Evolutionary conservation across 2,113 vertebrate genomes (phyloP).

Genomic region (Rhinoderma darwinii): DNA sequence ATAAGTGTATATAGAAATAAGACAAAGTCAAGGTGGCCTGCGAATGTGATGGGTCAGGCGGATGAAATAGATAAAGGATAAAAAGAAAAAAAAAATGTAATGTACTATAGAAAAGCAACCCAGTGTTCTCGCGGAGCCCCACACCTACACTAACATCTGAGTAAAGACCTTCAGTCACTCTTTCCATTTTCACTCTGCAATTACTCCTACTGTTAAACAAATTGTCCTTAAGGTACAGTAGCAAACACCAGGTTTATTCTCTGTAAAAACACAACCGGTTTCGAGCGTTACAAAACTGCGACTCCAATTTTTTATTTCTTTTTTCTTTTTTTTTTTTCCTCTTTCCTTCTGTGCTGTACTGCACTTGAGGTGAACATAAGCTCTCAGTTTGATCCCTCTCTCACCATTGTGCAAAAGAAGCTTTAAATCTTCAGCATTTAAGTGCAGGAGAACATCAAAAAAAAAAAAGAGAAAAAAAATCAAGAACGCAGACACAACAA

Average conservation of each 20-base stretch:
- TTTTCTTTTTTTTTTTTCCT: conserved; percentile 1
- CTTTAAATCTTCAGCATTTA: conserved; percentile 66
- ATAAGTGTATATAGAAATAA: conserved; percentile 98
- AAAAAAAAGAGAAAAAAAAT: conserved; percentile 15
- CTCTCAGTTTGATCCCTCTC: conserved; percentile 63
- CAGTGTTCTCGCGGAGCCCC: conserved; percentile 91
- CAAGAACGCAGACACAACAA: conserved; percentile 34
- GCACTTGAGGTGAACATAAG: conserved; percentile 65
- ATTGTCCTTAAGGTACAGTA: conserved; percentile 80
- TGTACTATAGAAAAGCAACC: conserved; percentile 89
- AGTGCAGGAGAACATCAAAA: conserved; percentile 63
- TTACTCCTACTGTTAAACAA: conserved; percentile 94
- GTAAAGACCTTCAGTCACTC: conserved; percentile 95
- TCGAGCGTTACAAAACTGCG: conserved; percentile 22
- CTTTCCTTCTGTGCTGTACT: conserved; percentile 55
- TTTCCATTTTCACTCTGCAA: conserved; percentile 91
- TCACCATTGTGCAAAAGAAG: conserved; percentile 63
- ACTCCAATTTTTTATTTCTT: conserved; percentile 42
- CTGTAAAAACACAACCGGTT: conserved; percentile 72
- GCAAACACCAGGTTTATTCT: conserved; percentile 71
- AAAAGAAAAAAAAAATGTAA: conserved; percentile 94
- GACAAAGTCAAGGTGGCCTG: conserved; percentile 78
- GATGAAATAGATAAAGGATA: conserved; percentile 71
- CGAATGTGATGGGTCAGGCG: conserved; percentile 22
- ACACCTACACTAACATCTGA: conserved; percentile 98